These are phyloP conservation scores for Cichlasoma orientale DNA, from an alignment of 2,797 vertebrate genomes.

Conservation along the genomic window DNA sequence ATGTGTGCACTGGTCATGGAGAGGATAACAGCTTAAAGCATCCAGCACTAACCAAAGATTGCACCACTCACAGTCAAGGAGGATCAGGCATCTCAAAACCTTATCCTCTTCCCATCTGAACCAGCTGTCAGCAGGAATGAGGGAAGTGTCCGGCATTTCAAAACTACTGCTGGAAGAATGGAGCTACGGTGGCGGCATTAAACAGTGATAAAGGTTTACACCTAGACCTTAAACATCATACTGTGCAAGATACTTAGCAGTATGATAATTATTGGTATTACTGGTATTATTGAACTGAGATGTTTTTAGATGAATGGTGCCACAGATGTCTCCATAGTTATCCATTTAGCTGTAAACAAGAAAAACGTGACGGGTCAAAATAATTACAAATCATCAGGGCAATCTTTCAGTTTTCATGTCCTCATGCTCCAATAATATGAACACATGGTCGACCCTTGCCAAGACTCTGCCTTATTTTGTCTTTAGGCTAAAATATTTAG, in stretches of 20 bases:
- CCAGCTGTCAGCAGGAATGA: neutral
- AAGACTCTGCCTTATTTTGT: too few relatives aligned
- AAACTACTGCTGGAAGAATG: slow-evolving; percentile 6
- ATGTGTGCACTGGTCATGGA: neutral
- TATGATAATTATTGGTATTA: neutral
- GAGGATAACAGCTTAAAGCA: neutral
- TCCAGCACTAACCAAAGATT: neutral
- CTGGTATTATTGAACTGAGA: too few relatives aligned
- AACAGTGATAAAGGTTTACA: neutral
- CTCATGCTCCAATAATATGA: too few relatives aligned
- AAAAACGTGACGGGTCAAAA: too few relatives aligned
- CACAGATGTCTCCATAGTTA: too few relatives aligned
- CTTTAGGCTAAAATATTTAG: too few relatives aligned
- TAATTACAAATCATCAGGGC: too few relatives aligned
- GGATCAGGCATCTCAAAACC: neutral
- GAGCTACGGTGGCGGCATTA: slow-evolving; percentile 3
- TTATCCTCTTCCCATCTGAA: slow-evolving; percentile 4
- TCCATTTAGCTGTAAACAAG: too few relatives aligned
- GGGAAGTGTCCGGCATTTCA: neutral
- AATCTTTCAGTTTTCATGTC: too few relatives aligned
- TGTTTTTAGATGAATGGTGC: too few relatives aligned
- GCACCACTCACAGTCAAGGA: neutral
- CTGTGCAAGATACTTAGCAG: too few relatives aligned
- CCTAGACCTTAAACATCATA: neutral
- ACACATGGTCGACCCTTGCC: too few relatives aligned